Evolutionary conservation across 2,113 vertebrate genomes (phyloP).

Genomic region (Seriola dumerili): DNA sequence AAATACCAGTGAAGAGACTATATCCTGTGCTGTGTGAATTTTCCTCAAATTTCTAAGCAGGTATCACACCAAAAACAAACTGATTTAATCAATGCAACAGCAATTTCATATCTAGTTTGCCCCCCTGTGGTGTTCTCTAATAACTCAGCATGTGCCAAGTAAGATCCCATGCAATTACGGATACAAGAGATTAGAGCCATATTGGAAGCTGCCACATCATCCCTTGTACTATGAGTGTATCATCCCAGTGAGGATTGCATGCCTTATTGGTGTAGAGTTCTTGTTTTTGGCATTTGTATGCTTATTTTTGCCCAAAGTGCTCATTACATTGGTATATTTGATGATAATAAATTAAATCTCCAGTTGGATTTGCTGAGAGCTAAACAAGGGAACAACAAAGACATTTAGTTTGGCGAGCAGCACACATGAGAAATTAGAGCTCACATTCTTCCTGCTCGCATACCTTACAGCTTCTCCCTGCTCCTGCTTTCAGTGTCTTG

Average conservation of each 20-base stretch:
- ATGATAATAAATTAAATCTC: constrained; percentile 63
- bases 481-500: constrained; percentile 45
- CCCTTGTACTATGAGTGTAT: background rate
- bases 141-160: background rate
- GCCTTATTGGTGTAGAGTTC: background rate
- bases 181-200: background rate
- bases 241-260: background rate
- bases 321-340: constrained; percentile 43
- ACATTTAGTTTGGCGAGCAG: too few relatives aligned
- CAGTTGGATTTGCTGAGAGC: constrained; percentile 61
- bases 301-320: constrained; percentile 57
- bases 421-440: constrained; percentile 69
- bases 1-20: background rate
- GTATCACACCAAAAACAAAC: background rate
- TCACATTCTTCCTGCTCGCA: constrained; percentile 49
- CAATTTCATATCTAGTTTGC: background rate
- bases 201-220: background rate
- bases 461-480: constrained; percentile 59
- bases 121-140: constrained; percentile 11
- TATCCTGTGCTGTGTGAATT: background rate
- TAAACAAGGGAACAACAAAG: constrained; percentile 59
- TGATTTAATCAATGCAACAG: constrained; percentile 7
- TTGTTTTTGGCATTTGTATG: constrained; percentile 19
- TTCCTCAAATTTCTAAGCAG: background rate
- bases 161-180: background rate